phyloP scores from a whole-genome alignment of 2,113 vertebrate genomes.

The Phaetusa simplex region DNA sequence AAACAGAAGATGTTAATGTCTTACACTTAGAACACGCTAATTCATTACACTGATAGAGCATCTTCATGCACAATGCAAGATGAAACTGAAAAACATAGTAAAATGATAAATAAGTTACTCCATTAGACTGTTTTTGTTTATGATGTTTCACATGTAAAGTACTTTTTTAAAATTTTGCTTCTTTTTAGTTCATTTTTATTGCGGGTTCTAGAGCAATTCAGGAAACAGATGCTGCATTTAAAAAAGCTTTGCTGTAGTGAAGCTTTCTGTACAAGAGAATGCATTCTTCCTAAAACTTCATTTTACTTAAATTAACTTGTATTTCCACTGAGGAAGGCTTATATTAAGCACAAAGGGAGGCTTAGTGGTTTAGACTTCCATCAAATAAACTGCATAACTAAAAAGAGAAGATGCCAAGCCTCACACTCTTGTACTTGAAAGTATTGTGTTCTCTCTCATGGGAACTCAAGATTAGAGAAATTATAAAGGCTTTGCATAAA shows the following conservation, averaged over 20 bases:
- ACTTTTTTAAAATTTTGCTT: background rate
- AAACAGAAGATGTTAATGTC: background rate
- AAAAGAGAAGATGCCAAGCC: slow-evolving; percentile 43
- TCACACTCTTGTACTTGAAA: slow-evolving; percentile 58
- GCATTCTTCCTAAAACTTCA: slow-evolving; percentile 65
- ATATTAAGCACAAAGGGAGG: slow-evolving; percentile 61
- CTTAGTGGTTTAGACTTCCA: slow-evolving; percentile 62
- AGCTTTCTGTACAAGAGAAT: slow-evolving; percentile 47
- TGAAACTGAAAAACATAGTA: background rate
- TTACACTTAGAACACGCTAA: background rate
- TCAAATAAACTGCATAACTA: slow-evolving; percentile 66
- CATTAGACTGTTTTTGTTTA: background rate
- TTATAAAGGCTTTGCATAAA: slow-evolving; percentile 70
- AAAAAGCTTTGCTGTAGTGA: slow-evolving; percentile 17
- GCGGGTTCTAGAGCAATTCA: slow-evolving; percentile 20
- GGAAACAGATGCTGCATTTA: slow-evolving; percentile 44
- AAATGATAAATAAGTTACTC: background rate
- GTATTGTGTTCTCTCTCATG: slow-evolving; percentile 42
- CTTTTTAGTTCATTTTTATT: slow-evolving; percentile 7
- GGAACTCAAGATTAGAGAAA: slow-evolving; percentile 65
- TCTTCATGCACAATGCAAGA: background rate
- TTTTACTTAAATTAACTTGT: slow-evolving; percentile 73
- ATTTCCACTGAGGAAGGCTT: slow-evolving; percentile 67
- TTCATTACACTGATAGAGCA: background rate
- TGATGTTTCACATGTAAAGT: background rate